Percentiles rank a stretch among this genome's conserved stretches.
phyloP scores from a whole-genome alignment of 2,797 vertebrate genomes.

The Ficedula albicollis region DNA sequence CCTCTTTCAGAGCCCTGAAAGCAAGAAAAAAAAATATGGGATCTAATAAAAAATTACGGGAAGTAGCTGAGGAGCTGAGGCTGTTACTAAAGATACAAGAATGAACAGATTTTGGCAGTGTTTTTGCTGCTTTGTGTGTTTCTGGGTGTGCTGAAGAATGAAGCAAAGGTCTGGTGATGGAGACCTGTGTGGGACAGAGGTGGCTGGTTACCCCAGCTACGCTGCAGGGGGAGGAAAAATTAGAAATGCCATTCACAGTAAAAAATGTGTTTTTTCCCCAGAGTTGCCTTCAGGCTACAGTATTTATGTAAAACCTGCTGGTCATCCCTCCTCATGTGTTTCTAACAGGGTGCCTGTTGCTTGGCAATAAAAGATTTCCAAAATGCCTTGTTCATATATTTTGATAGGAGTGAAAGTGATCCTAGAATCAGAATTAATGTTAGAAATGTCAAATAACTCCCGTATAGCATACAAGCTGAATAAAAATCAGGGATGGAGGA shows the following conservation, averaged over 20 bases:
- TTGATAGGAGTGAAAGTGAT: slow-evolving; percentile 28
- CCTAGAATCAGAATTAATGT: not conserved
- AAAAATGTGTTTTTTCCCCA: not conserved
- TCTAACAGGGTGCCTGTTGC: slow-evolving; percentile 48
- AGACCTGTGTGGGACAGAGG: slow-evolving; percentile 48
- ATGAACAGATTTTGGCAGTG: not conserved
- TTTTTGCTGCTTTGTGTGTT: slow-evolving; percentile 17
- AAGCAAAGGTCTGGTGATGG: not conserved
- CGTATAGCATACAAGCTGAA: not conserved
- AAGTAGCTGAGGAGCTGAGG: not conserved
- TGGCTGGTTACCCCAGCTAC: slow-evolving; percentile 38
- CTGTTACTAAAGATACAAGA: slow-evolving; percentile 9
- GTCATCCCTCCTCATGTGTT: not conserved
- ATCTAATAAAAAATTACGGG: not conserved
- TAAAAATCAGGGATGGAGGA: not conserved
- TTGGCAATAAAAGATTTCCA: slow-evolving; percentile 60
- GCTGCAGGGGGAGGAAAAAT: not conserved
- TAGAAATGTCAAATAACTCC: not conserved
- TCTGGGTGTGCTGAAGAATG: not conserved
- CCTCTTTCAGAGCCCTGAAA: not conserved
- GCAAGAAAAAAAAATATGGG: not conserved
- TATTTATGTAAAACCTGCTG: slow-evolving; percentile 23
- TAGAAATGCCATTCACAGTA: slow-evolving; percentile 21
- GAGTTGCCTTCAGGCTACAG: slow-evolving; percentile 9
- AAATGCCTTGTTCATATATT: not conserved